Base-by-base conservation (phyloP, 2,888 invertebrate species). In the Ganaspis brasiliensis region DNA sequence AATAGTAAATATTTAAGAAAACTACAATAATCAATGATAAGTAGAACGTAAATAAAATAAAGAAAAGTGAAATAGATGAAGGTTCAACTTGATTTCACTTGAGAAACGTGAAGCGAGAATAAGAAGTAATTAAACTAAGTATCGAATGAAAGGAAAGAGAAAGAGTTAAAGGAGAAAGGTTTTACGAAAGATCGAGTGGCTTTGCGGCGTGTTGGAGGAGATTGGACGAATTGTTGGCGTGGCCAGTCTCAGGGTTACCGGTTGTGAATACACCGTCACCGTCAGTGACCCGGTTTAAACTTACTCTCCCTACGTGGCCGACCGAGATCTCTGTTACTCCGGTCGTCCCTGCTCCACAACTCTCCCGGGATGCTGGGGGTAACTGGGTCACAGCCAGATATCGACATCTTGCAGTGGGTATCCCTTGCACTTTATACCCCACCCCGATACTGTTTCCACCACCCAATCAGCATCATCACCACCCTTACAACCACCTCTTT, bases 321-420 rank as follows among this genome's bases (percentile, higher is more conserved):
- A 77, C 78, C 77, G 79, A 82, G 75, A 75, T 73, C 72, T 78
- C 77, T 71, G 72, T 56, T 72, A 72, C 74, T 76, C 75, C 70
- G 67, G 40, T 37, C 61, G 75, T 77, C 76, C 74, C 35, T 61
- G 78, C 77, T 79, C 76, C 79, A 74, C 82, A 79, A 83, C 81
- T 82, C 83, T 84, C 87, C 88, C 86, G 87, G 88, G 87, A 85
- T 82, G 79, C 83, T 79, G 81, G 83, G 24, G 82, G 83, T 81
- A 86, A 87, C 86, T 87, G 74, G 88, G 86, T 87, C 87, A 86
- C 75, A 82, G 84, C 82, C 82, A 85, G 84, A 84, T 87, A 87
- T 86, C 86, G 87, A 87, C 67, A 67, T 67, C 67, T 67, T 67
- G 40, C 40, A 40, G 21, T 67, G 67, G 67, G 67, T 24, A 21